These are phyloP conservation scores for Pachypeltis micranthus DNA, from an alignment of 1,140 invertebrate genomes.

Conservation along the genomic window DNA sequence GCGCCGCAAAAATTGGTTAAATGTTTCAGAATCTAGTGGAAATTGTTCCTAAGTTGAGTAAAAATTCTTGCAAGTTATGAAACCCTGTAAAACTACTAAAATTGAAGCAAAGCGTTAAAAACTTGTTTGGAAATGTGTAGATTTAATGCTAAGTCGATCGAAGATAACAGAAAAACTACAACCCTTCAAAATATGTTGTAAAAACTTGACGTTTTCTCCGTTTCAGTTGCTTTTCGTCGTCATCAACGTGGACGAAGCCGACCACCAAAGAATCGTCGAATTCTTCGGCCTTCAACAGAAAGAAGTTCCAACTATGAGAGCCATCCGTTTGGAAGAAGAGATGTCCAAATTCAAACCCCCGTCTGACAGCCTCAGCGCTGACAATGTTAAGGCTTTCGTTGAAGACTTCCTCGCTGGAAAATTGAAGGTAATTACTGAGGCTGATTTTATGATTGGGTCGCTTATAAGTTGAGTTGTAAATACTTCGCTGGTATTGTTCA, in stretches of 20 bases:
- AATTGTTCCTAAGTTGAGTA: too few relatives aligned
- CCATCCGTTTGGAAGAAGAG: conserved; percentile 91
- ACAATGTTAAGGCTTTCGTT: conserved; percentile 74
- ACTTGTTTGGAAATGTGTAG: too few relatives aligned
- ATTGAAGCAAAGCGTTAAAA: too few relatives aligned
- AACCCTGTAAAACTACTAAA: too few relatives aligned
- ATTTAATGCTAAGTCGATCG: too few relatives aligned
- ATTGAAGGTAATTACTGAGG: conserved; percentile 62
- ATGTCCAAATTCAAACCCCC: conserved; percentile 97
- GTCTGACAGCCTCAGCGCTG: conserved; percentile 57
- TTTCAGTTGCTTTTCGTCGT: conserved; percentile 77
- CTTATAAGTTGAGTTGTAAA: too few relatives aligned
- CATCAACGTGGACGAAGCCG: conserved; percentile 88
- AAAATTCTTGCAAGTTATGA: too few relatives aligned
- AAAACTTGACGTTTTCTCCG: conserved; percentile 15
- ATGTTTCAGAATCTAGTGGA: too few relatives aligned
- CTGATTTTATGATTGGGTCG: too few relatives aligned
- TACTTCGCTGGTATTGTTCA: too few relatives aligned
- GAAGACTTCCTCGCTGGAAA: conserved; percentile 79
- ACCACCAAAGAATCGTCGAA: conserved; percentile 93
- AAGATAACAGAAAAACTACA: not conserved
- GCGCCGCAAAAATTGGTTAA: too few relatives aligned
- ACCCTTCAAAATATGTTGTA: not conserved
- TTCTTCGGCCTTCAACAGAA: conserved; percentile 97
- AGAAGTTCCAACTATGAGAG: conserved; percentile 80